Evolutionary conservation across 2,797 vertebrate species (phyloP), one percentile per base, ranked within the genome.

Genomic region (Ara ararauna): DNA sequence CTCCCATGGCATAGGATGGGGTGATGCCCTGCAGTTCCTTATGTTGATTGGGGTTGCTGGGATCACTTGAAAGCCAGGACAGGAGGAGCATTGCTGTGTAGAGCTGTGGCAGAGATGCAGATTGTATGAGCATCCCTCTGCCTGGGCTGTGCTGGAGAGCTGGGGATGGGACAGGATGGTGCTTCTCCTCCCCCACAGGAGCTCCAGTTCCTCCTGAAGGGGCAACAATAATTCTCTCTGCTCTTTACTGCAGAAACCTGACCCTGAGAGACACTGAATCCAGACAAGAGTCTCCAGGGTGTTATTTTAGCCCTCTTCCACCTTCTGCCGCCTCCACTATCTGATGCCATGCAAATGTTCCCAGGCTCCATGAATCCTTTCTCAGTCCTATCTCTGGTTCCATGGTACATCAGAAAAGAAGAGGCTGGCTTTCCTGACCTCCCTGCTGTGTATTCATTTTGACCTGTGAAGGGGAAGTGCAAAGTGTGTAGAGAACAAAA

Each of bases 361-460:
- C 56, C 53, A 77, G 89, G 78, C 92, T 96, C 95, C 90, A 58
- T 13, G 32, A 87, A 78, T 82, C 75, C 66, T 80, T 44, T 47
- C 58, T 81, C 65, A 58, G 53, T 18, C 56, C 58, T 42, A 34
- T 65, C 94, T 96, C 96, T 85, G 66, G 85, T 96, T 95, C 89
- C 47, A 22, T 1, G 30, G 85, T 36, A 47, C 89, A 92, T 83
- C 54, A 44, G 91, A 83, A 87, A 58, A 88, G 62, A 42, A 53
- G 74, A 2, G 2, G 32, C 10, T 0, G 13, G 44, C 68, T 85
- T 47, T 77, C 42, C 82, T 26, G 71, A 29, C 45, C 36, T 87
- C 74, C 64, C 87, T 45, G 83, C 73, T 44, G 71, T 30, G 86
- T 4, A 0, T 78, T 90, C 90, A 72, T 93, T 88, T 90, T 13